Evolutionary conservation across 1,140 invertebrate genomes (phyloP), one percentile per base, ranked within the genome.

Genomic region (Maniola jurtina): DNA sequence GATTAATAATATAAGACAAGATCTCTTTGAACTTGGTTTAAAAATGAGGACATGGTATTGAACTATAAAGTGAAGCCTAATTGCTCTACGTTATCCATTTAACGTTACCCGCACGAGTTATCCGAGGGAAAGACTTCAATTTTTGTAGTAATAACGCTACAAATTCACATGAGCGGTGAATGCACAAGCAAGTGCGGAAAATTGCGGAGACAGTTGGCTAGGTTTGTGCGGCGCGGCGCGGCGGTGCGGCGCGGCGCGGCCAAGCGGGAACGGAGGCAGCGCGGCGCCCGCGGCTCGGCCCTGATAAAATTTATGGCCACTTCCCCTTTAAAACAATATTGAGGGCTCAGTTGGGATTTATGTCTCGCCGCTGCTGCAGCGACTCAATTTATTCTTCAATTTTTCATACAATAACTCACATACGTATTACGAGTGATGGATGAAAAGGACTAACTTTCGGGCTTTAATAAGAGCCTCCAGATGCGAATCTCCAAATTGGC

Each of bases 231-330:
- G 2, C 13, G 42, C 13, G 10, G 38, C 6, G 7, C 10, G 38
- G 38, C 64, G 68, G 61, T 64, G 70, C 70, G 65, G 72, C 56
- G 73, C 63, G 71, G 64, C 56, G 74, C 67, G 64, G 59, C 50
- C 64, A 61, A 68, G 69, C 61, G 63, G 66, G 65, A 64, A 68
- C 60, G 73, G 72, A 73, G 73, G 57, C 72, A 72, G 71, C 73
- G 68, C 58, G 71, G 71, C 73, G 76, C 75, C 71, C 76, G 67
- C 75, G 77, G 78, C 83, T 77, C 84, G 81, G 80, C 80, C 88
- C 85, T 89, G 90, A 92, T 91, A 90, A 90, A 91, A 90, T 91
- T 91, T 91, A 92, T 92, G 89, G 90, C 86, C 83, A 91, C 88
- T 90, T 90, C 89, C 89, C 89, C 89, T 90, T 91, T 90, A 89